Evolutionary conservation across 2,113 vertebrate genomes (phyloP).

Genomic region (Actinemys pallida): DNA sequence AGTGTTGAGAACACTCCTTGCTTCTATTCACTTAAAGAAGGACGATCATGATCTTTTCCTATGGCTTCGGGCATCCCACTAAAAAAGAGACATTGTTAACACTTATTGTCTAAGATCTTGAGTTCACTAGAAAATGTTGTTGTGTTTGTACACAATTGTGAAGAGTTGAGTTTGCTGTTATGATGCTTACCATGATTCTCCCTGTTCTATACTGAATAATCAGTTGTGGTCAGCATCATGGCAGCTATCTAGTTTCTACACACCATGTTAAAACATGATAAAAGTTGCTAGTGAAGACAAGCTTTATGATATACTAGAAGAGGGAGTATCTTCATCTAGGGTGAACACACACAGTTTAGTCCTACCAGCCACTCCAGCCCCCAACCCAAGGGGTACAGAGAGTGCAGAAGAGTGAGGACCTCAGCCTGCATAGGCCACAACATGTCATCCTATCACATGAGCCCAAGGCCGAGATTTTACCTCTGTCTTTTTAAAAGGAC

Average conservation of each 20-base stretch:
- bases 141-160: rapidly evolving
- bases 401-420: background rate
- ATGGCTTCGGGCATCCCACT: too few species aligned
- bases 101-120: background rate
- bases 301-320: background rate
- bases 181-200: background rate
- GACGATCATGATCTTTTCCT: too few species aligned
- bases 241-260: background rate
- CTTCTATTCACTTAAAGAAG: too few species aligned
- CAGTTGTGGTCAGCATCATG: background rate
- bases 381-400: background rate
- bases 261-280: background rate
- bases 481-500: background rate
- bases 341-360: background rate
- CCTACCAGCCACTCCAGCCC: too few species aligned
- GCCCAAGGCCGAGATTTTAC: background rate
- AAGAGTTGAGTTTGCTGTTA: background rate
- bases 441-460: background rate
- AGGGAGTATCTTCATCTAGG: background rate
- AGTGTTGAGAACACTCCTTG: background rate
- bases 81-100: background rate
- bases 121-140: background rate
- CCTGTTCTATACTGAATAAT: background rate
- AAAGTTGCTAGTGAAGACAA: background rate
- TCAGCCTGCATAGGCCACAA: background rate